phyloP scores from a whole-genome alignment of 2,888 invertebrate species.

The Apamea crenata region DNA sequence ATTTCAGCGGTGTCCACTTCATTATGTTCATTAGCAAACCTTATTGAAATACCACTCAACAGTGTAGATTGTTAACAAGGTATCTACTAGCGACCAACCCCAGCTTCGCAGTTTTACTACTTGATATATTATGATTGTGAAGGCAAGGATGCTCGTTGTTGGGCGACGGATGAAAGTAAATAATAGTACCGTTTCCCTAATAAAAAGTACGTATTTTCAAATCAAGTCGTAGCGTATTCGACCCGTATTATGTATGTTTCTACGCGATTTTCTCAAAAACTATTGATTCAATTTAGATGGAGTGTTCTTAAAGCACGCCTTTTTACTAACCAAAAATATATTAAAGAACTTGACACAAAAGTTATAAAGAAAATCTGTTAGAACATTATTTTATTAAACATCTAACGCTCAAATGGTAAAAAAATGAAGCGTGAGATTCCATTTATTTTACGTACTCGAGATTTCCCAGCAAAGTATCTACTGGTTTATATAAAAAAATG shows the following conservation, averaged over 20 bases:
- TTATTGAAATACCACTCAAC: neutral
- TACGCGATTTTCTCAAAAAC: too few species aligned
- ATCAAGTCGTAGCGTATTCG: too few species aligned
- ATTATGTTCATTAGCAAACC: neutral
- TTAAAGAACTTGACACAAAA: neutral
- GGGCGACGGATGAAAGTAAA: too few species aligned
- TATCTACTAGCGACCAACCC: too few species aligned
- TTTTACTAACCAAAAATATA: neutral
- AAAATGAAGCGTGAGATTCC: neutral
- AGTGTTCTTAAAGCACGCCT: too few species aligned
- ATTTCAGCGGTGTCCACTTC: constrained; percentile 12
- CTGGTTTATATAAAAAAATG: constrained; percentile 9
- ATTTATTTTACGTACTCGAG: neutral
- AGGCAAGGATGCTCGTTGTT: too few species aligned
- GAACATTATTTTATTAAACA: neutral
- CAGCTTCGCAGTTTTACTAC: too few species aligned
- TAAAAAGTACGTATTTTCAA: too few species aligned
- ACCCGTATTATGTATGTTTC: too few species aligned
- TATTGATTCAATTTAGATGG: too few species aligned
- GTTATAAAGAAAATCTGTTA: neutral
- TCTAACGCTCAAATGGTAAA: neutral
- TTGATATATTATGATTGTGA: too few species aligned
- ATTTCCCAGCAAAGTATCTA: neutral
- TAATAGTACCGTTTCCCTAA: too few species aligned
- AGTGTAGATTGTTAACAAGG: neutral